Conservation (phyloP, 2,113 vertebrate species). For the Phocoena sinus region DNA sequence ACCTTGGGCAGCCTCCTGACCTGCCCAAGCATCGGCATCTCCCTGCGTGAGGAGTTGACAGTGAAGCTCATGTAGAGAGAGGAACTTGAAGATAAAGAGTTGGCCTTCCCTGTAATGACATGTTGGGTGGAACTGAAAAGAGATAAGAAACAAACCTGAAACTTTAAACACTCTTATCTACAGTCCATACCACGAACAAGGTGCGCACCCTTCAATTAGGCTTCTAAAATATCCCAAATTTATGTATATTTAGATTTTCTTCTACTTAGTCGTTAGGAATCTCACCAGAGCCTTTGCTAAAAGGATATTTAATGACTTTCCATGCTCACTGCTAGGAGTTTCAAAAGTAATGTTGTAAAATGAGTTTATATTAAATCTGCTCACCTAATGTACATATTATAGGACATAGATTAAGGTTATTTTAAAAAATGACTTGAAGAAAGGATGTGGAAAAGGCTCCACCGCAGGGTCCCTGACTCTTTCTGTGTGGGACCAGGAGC, state of each 20-base stretch:
- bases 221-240: neutral
- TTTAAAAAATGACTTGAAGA: neutral
- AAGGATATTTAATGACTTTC: constrained; percentile 6
- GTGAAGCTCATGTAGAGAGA: neutral
- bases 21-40: neutral
- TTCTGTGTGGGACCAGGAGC: neutral
- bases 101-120: neutral
- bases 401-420: neutral
- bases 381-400: neutral
- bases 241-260: neutral
- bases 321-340: neutral
- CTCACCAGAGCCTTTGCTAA: constrained; percentile 2
- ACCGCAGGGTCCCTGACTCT: neutral
- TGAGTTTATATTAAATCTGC: neutral
- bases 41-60: neutral
- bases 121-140: neutral
- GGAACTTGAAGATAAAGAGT: neutral
- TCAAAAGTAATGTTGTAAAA: neutral
- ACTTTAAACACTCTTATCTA: neutral
- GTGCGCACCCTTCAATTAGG: neutral
- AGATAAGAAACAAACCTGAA: neutral
- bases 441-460: neutral
- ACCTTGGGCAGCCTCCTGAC: neutral
- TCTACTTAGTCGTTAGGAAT: neutral
- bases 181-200: neutral